These are phyloP conservation scores for Plodia interpunctella DNA, from an alignment of 1,140 invertebrate genomes.

Conservation along the genomic window DNA sequence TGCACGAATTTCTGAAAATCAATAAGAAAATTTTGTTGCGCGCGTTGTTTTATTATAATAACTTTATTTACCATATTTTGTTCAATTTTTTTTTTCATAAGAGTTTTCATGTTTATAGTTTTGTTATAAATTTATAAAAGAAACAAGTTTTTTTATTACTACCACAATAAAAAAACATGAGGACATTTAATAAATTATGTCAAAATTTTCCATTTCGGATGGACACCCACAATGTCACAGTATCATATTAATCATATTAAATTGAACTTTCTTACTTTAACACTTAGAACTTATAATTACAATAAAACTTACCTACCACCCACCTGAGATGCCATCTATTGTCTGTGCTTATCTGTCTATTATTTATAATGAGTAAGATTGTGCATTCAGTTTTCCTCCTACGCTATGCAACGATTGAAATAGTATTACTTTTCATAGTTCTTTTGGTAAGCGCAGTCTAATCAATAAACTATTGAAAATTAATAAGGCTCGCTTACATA, in stretches of 20 bases:
- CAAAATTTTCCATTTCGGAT: neutral
- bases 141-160: too few relatives aligned
- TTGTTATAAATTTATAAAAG: too few relatives aligned
- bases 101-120: too few relatives aligned
- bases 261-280: neutral
- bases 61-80: too few relatives aligned
- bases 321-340: constrained; percentile 44
- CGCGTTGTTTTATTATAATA: too few relatives aligned
- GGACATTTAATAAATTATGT: too few relatives aligned
- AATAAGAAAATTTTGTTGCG: too few relatives aligned
- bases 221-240: neutral
- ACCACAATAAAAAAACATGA: too few relatives aligned
- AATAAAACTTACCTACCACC: constrained; percentile 23
- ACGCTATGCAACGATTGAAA: constrained; percentile 22
- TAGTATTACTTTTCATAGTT: neutral
- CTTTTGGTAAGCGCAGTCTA: too few relatives aligned
- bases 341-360: constrained; percentile 57
- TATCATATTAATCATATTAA: neutral
- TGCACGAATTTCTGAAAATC: too few relatives aligned
- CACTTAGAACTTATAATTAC: neutral
- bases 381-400: constrained; percentile 45
- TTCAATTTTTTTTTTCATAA: too few relatives aligned
- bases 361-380: constrained; percentile 58
- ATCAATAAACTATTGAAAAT: neutral
- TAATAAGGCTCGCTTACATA: too few relatives aligned